Conservation (phyloP, 2,113 vertebrate genomes). For the western clawed frog (Xenopus tropicalis) region UCB_Xtro_10.0 CM004446.2:7316501-7317000, state of each 20-base stretch:
- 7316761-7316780: constrained; percentile 81
- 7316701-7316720: constrained; percentile 86
- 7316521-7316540: not conserved
- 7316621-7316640: not conserved
- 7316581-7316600: constrained; percentile 22
- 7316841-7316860: constrained; percentile 68
- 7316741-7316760: constrained; percentile 57
- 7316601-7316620: constrained; percentile 2
- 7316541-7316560: not conserved
- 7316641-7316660: constrained; percentile 63
- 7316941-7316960: constrained; percentile 67
- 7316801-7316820: constrained; percentile 94
- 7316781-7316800: constrained; percentile 74
- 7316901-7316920: constrained; percentile 61
- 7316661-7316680: constrained; percentile 70
- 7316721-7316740: constrained; percentile 50
- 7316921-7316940: constrained; percentile 56
- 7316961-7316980: constrained; percentile 58
- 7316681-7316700: constrained; percentile 94
- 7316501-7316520: not conserved
- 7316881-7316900: constrained; percentile 50
- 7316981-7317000: constrained; percentile 58
- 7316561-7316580: not conserved
- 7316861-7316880: constrained; percentile 60
- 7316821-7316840: constrained; percentile 93